Evolutionary conservation across 2,797 vertebrate genomes (phyloP).

Genomic region (Molossus molossus): DNA sequence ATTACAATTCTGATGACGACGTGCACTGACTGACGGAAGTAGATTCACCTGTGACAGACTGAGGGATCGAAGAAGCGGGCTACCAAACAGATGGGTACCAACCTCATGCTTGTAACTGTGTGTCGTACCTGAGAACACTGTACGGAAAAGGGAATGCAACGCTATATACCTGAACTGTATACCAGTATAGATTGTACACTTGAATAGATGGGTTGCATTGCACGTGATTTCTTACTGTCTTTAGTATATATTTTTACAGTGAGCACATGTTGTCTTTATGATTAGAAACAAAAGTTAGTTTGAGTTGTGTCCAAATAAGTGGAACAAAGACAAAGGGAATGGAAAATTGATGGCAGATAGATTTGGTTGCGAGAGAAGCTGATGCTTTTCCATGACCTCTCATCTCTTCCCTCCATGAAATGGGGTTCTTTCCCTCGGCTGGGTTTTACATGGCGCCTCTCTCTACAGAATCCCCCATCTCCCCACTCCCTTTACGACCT

Average conservation of each 20-base stretch:
- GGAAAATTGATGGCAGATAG: neutral
- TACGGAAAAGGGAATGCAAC: neutral
- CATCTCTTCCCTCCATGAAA: neutral
- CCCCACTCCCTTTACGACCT: conserved; percentile 27
- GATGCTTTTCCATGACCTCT: neutral
- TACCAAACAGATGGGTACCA: neutral
- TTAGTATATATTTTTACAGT: neutral
- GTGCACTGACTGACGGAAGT: neutral
- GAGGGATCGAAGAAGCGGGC: neutral
- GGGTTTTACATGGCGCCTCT: neutral
- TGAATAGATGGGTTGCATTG: neutral
- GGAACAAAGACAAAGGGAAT: neutral
- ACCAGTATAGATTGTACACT: neutral
- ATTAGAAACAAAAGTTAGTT: conserved; percentile 5
- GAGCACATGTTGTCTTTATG: neutral
- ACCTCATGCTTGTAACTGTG: neutral
- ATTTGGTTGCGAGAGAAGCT: neutral
- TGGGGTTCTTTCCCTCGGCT: neutral
- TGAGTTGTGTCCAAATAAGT: neutral
- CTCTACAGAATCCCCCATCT: neutral
- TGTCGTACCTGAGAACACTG: neutral
- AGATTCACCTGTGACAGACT: neutral
- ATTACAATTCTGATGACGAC: neutral
- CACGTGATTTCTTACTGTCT: neutral
- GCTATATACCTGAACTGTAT: neutral